Base-by-base conservation (phyloP, 2,888 invertebrate genomes). In the Leptinotarsa peninsularis region DNA sequence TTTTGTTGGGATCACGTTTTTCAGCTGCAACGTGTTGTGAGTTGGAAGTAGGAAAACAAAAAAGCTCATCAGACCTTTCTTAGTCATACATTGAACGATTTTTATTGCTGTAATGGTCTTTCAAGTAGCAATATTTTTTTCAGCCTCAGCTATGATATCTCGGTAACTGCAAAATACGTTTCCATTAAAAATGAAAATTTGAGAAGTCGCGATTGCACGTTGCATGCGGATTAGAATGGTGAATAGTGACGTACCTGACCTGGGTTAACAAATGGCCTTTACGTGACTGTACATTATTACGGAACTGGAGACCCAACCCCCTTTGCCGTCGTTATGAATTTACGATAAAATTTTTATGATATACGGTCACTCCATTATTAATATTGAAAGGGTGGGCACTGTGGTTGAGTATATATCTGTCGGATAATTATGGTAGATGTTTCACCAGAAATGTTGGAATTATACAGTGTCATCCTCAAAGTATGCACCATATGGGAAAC, bases 241-340 rank as follows among this genome's bases (percentile, higher is more conserved):
- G 63, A 63, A 63, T 63, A 63, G 63, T 63, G 15, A 15, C 43
- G 23, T 18, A 67, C 67, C 67, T 72, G 67, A 72, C 72, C 72
- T 67, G 49, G 67, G 43, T 56, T 72, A 66, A 72, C 72, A 67
- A 67, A 72, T 72, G 49, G 66, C 43, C 56, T 54, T 72, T 67
- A 72, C 72, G 72, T 72, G 72, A 72, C 72, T 72, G 50, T 67
- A 49, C 72, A 72, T 67, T 58, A 58, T 58, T 67, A 70, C 17
- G 33, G 14, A 43, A 43, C 27, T 58, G n/a, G 49, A 70, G 56
- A 70, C 70, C 70, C 58, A 58, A 49, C 70, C 70, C 70, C 70
- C 50, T 70, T 49, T 17, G 49, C 58, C 69, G 43, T 69, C 27
- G 54, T 43, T 27, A 15, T 18, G 70, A 49, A 70, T 58, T 70